Evolutionary conservation across 2,113 vertebrate genomes (phyloP).

Genomic region (Anolis sagrei): DNA sequence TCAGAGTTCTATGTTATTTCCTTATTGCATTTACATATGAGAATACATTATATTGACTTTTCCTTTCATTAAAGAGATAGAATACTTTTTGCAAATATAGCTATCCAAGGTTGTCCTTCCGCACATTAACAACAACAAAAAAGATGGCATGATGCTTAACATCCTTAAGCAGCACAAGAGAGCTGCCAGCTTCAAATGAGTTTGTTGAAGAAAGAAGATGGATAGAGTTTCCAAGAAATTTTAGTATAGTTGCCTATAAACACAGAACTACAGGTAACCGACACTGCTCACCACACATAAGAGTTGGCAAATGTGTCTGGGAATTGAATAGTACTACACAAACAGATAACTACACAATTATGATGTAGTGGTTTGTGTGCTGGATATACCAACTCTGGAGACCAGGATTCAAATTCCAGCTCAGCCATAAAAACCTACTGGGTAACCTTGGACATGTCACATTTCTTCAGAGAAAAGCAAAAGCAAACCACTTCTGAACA

Average conservation of each 20-base stretch:
- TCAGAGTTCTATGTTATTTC: constrained; percentile 64
- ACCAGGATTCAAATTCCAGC: too few relatives aligned
- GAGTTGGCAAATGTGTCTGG: constrained; percentile 15
- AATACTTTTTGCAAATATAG: constrained; percentile 38
- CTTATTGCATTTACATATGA: constrained; percentile 59
- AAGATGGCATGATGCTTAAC: constrained; percentile 43
- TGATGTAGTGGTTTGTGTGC: too few relatives aligned
- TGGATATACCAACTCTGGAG: too few relatives aligned
- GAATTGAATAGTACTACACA: background rate
- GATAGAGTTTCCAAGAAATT: constrained; percentile 44
- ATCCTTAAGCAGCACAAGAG: constrained; percentile 39
- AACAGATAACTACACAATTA: too few relatives aligned
- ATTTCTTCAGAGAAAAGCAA: too few relatives aligned
- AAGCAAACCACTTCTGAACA: too few relatives aligned
- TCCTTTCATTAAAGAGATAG: constrained; percentile 72
- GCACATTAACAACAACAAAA: constrained; percentile 8
- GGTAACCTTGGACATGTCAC: too few relatives aligned
- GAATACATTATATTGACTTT: constrained; percentile 63
- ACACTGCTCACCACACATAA: constrained; percentile 23
- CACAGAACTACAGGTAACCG: constrained; percentile 16
- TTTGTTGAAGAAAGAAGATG: constrained; percentile 36
- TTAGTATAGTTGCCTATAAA: background rate
- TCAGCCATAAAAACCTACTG: too few relatives aligned
- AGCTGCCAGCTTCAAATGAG: constrained; percentile 59
- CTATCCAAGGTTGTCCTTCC: constrained; percentile 58